Base-by-base conservation (phyloP, 2,113 vertebrate species). In the Pseudorasbora parva region DNA sequence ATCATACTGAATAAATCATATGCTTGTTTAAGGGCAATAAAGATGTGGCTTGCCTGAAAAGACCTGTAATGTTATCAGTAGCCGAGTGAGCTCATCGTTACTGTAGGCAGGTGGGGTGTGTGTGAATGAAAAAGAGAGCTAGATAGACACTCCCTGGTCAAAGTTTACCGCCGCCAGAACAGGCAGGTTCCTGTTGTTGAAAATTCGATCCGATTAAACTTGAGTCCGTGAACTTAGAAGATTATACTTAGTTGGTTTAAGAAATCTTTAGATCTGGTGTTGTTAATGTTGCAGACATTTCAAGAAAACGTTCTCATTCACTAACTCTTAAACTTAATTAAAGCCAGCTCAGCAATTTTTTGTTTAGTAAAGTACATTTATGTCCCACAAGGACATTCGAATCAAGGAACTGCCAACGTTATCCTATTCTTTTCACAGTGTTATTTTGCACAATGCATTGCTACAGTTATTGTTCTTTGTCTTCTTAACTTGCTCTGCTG, bases 381-480 rank as follows among this genome's bases (percentile, higher is more conserved):
- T 59, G 25, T 41, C 12, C 0, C 30, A n/a, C 7, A 45, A 49
- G 56, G 41, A 72, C 25, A 45, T 66, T 10, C 1, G 9, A 57
- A 23, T 27, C 5, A 56, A 25, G 27, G 19, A 72, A 66, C 9
- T 17, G 14, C 23, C 33, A 43, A 82, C 47, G 51, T 84, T 45
- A 54, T 82, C 86, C 88, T 73, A 69, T 86, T 87, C 81, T 80
- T 83, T 84, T 1, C 68, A 72, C 78, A 84, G 82, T 23, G 12
- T 81, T 86, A 30, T 78, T 85, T 49, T 73, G 8, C 62, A 71
- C 21, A 41, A 21, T 23, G 41, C 25, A 30, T n/a, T 9, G 78
- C 3, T 10, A 25, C 43, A 66, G 78, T 80, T 69, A 47, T 51
- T 27, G 30, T 54, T 69, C 64, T 23, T 81, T 68, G 79, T 81